Conservation (phyloP, 2,113 vertebrate genomes). For the Poecile atricapillus region DNA sequence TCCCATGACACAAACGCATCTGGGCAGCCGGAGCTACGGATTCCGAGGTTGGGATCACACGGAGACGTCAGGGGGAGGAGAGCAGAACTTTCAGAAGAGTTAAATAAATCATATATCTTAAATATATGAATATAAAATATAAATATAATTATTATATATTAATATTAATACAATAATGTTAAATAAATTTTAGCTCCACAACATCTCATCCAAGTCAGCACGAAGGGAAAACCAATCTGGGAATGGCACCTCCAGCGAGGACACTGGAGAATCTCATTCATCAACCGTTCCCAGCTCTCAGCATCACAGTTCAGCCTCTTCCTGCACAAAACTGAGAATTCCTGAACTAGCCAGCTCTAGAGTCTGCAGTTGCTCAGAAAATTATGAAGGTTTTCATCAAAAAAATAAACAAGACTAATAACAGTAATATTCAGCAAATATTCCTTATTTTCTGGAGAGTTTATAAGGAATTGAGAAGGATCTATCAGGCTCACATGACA, state of each 20-base stretch:
- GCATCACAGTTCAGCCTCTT: not conserved
- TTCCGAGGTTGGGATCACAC: not conserved
- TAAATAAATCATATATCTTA: not conserved
- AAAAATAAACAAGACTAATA: not conserved
- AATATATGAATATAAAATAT: no score
- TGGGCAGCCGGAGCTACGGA: not conserved
- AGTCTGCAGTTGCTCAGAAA: not conserved
- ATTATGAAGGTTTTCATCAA: fast-evolving
- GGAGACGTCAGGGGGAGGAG: not conserved
- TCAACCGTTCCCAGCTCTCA: fast-evolving
- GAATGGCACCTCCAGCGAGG: not conserved
- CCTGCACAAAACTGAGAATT: not conserved
- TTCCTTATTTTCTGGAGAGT: not conserved
- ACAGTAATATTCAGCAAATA: not conserved
- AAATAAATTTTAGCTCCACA: not conserved
- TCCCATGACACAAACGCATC: fast-evolving
- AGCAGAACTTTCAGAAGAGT: not conserved
- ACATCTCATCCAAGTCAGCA: not conserved
- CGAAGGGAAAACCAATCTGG: not conserved
- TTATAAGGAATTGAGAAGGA: not conserved
- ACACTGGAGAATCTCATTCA: not conserved
- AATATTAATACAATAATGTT: no score
- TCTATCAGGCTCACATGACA: not conserved
- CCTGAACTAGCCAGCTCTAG: not conserved
- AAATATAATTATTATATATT: no score